These are phyloP conservation scores for Trichoplusia ni DNA, from an alignment of 1,140 invertebrate genomes.

Conservation along the genomic window DNA sequence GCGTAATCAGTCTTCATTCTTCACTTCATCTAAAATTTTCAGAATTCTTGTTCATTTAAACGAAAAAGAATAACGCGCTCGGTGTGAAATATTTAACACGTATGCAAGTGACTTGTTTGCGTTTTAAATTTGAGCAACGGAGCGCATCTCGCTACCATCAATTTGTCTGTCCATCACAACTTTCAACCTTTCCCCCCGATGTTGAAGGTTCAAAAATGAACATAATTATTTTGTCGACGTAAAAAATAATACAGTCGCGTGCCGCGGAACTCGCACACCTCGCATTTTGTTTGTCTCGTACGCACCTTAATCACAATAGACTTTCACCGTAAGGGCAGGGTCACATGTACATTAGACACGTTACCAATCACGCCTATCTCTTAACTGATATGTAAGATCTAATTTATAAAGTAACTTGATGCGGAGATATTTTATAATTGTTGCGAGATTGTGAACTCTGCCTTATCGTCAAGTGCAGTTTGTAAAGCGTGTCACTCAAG, in stretches of 20 bases:
- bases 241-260: slow-evolving; percentile 52
- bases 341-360: slow-evolving; percentile 45
- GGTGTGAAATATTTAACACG: slow-evolving; percentile 35
- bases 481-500: slow-evolving; percentile 27
- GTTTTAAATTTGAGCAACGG: slow-evolving; percentile 40
- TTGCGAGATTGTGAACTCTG: not conserved
- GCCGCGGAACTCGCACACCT: slow-evolving; percentile 37
- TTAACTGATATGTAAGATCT: slow-evolving; percentile 1
- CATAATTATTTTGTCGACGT: slow-evolving; percentile 29
- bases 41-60: slow-evolving; percentile 21
- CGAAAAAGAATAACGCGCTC: slow-evolving; percentile 15
- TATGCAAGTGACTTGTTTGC: slow-evolving; percentile 38
- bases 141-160: slow-evolving; percentile 25
- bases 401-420: not conserved
- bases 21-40: slow-evolving; percentile 13
- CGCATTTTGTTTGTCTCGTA: slow-evolving; percentile 51
- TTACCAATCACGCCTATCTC: not conserved
- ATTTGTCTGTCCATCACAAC: slow-evolving; percentile 26
- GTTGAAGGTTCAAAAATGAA: slow-evolving; percentile 36
- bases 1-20: slow-evolving; percentile 11
- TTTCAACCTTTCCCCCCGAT: slow-evolving; percentile 30
- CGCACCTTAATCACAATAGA: slow-evolving; percentile 63
- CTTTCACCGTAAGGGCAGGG: slow-evolving; percentile 69
- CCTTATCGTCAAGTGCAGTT: slow-evolving; percentile 20
- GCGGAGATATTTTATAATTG: not conserved